These are phyloP conservation scores for Premnoplex brunnescens DNA, from an alignment of 2,797 vertebrate genomes.

Conservation along the genomic window DNA sequence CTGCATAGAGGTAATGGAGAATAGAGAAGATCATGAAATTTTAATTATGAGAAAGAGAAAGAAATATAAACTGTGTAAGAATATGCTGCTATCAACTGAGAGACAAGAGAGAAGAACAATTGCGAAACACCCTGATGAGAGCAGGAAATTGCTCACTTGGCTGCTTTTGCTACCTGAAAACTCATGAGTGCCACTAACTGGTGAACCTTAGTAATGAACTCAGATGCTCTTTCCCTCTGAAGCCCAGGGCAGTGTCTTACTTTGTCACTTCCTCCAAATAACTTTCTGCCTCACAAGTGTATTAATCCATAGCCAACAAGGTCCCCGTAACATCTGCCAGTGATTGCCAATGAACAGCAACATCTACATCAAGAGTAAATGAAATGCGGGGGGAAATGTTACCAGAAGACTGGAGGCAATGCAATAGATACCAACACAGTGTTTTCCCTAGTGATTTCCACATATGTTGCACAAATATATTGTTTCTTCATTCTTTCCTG, in stretches of 20 bases:
- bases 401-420: not conserved
- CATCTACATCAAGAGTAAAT: not conserved
- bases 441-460: not conserved
- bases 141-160: not conserved
- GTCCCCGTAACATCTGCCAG: not conserved
- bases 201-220: not conserved
- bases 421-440: not conserved
- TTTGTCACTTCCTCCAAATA: not conserved
- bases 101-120: not conserved
- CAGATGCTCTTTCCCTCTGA: not conserved
- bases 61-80: not conserved
- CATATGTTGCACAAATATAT: not conserved
- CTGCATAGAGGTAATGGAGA: not conserved
- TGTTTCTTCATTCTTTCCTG: not conserved
- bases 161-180: slow-evolving; percentile 10
- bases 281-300: not conserved
- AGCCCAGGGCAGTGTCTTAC: not conserved
- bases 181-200: not conserved
- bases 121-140: not conserved
- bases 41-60: not conserved
- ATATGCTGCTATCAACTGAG: not conserved
- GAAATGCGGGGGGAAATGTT: not conserved
- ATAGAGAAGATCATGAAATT: not conserved
- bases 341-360: not conserved
- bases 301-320: not conserved